Percentiles rank a stretch among this genome's conserved stretches.
Evolutionary conservation across 2,888 invertebrate genomes (phyloP).

Genomic region (Diaperis boleti): DNA sequence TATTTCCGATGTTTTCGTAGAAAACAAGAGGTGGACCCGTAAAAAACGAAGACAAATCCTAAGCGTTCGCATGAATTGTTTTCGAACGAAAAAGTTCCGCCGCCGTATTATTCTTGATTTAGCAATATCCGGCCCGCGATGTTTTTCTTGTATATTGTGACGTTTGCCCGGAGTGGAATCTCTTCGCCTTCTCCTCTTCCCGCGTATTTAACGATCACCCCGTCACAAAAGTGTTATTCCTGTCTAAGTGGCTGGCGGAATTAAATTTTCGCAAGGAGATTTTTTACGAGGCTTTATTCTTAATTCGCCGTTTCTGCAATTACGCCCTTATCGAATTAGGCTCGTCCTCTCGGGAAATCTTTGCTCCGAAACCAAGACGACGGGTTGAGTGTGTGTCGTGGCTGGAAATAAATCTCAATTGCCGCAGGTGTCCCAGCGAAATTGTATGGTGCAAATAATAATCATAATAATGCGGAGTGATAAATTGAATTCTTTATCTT

Average conservation of each 20-base stretch:
- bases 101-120: slow-evolving; percentile 37
- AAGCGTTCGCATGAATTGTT: slow-evolving; percentile 32
- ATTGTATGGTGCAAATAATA: no score
- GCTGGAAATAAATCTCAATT: slow-evolving; percentile 46
- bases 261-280: slow-evolving; percentile 39
- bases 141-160: slow-evolving; percentile 40
- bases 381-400: slow-evolving; percentile 42
- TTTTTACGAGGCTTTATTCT: slow-evolving; percentile 45
- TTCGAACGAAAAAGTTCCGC: slow-evolving; percentile 31
- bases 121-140: slow-evolving; percentile 39
- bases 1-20: no score
- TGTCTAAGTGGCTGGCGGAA: slow-evolving; percentile 28
- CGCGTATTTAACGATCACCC: slow-evolving; percentile 29
- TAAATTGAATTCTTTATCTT: no score
- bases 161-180: slow-evolving; percentile 33
- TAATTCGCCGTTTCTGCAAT: slow-evolving; percentile 46
- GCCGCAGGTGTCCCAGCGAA: slow-evolving; percentile 40
- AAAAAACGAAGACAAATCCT: slow-evolving; percentile 34
- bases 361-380: slow-evolving; percentile 41
- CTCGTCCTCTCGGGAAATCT: slow-evolving; percentile 45
- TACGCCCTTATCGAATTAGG: slow-evolving; percentile 46
- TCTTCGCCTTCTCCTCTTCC: slow-evolving; percentile 1
- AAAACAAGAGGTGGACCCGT: slow-evolving; percentile 21
- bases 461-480: no score
- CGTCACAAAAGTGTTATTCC: slow-evolving; percentile 14